Evolutionary conservation across 92 coral and sea anemone species (phyloP), one percentile per base, ranked within the genome.

Genomic region (Parazoanthus darwini): DNA sequence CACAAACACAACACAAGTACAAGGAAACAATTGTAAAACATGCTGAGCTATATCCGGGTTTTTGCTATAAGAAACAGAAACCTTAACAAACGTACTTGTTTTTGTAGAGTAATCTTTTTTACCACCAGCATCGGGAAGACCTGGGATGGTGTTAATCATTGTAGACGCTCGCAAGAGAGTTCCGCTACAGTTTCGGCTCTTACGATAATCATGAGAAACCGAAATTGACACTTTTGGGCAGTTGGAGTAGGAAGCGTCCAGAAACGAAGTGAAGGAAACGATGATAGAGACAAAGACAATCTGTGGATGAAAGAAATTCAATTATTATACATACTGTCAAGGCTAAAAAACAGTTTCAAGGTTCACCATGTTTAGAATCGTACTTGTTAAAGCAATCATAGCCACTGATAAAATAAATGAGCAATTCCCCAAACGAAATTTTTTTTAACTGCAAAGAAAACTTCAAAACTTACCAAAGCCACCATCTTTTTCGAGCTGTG

Each of bases 121-220:
- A 23, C 86, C 86, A 67, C 75, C 74, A 66, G 77, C 56, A 63
- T 82, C 86, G 22, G 86, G 86, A 9, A 9, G 7, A 65, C 58
- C 36, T 3, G 86, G 86, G 35, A 82, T 65, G 3, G 70, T 65
- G 35, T 66, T 82, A 14, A 65, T 82, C 8, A 0, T 38, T 10
- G 76, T 23, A 35, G 86, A 82, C n/a, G 39, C 86, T 20, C 86
- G 86, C 86, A 82, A 82, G 75, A 82, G 86, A 18, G 58, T 82
- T 43, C 86, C 74, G 36, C 51, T 82, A 3, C 86, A 82, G 4
- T n/a, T 22, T 23, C 75, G 76, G 74, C 35, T 66, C 56, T 66
- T 82, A 26, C 59, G 63, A 44, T 65, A 82, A 38, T 82, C 86
- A 16, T 48, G 74, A 10, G 86, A 82, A 18, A 65, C 75, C 9